Conservation (phyloP, 2,888 invertebrate genomes). For the Blera fallax region DNA sequence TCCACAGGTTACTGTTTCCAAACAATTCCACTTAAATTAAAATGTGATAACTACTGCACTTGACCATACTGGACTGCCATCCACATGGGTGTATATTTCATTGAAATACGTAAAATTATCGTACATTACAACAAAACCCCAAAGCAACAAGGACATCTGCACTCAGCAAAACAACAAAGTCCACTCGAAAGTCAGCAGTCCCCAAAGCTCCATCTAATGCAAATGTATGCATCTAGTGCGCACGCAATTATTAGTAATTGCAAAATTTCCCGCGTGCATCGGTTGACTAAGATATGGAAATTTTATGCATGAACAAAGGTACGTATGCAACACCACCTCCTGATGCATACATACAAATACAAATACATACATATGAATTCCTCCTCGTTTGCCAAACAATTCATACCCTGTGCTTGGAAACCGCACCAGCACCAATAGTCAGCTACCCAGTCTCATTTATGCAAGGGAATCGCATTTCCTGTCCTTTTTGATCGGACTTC, state of each 20-base stretch:
- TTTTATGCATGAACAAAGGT: constrained; percentile 32
- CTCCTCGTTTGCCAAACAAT: not conserved
- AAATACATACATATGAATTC: too few relatives aligned
- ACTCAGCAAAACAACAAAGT: not conserved
- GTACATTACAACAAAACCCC: too few relatives aligned
- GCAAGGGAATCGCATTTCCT: not conserved
- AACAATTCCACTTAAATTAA: too few relatives aligned
- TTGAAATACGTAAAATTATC: not conserved
- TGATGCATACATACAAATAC: too few relatives aligned
- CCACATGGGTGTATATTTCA: not conserved
- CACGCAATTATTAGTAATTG: constrained; percentile 26
- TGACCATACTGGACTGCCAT: not conserved
- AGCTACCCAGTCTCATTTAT: not conserved
- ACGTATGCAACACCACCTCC: not conserved
- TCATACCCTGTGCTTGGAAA: not conserved
- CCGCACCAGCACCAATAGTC: not conserved
- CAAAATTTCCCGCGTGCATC: constrained; percentile 23
- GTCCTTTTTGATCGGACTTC: not conserved
- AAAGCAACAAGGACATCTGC: not conserved
- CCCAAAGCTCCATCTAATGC: not conserved
- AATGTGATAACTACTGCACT: constrained; percentile 9
- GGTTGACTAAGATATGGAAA: constrained; percentile 36
- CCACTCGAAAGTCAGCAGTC: not conserved
- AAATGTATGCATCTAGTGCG: not conserved
- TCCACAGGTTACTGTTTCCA: not conserved